Percentiles rank a stretch among this genome's conserved stretches.
These are phyloP conservation scores for Echeneis naucrates DNA, from an alignment of 2,797 vertebrate species.

Conservation along the genomic window DNA sequence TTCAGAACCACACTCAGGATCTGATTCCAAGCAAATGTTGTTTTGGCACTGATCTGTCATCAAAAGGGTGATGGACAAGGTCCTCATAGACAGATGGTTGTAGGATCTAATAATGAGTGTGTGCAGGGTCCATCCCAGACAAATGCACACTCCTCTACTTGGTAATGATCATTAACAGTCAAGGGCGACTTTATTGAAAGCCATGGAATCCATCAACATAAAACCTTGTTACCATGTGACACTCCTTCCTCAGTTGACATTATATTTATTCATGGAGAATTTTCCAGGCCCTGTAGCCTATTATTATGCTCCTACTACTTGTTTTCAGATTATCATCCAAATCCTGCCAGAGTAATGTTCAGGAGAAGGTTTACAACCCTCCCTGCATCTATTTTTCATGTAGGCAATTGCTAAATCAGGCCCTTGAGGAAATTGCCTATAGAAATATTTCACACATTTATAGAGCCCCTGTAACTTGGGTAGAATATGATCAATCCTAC, in stretches of 20 bases:
- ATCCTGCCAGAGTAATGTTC: slow-evolving; percentile 25
- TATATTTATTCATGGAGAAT: slow-evolving; percentile 1
- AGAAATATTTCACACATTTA: slow-evolving; percentile 5
- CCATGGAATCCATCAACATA: slow-evolving; percentile 52
- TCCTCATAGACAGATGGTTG: slow-evolving; percentile 74
- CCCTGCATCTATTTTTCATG: slow-evolving; percentile 40
- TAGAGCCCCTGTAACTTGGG: background rate
- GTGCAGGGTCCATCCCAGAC: slow-evolving; percentile 68
- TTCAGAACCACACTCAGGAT: slow-evolving; percentile 42
- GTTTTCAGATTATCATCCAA: slow-evolving; percentile 21
- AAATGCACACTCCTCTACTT: slow-evolving; percentile 46
- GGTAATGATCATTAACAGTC: slow-evolving; percentile 68
- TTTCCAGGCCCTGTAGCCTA: slow-evolving; percentile 4
- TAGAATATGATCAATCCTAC: slow-evolving; percentile 17
- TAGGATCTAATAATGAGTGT: slow-evolving; percentile 80
- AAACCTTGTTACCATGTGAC: slow-evolving; percentile 17
- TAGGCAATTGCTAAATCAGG: slow-evolving; percentile 9
- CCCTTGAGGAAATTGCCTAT: slow-evolving; percentile 12
- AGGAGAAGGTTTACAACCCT: slow-evolving; percentile 28
- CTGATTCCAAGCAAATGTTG: slow-evolving; percentile 53
- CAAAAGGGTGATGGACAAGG: slow-evolving; percentile 76
- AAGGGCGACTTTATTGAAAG: slow-evolving; percentile 63
- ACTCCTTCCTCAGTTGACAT: slow-evolving; percentile 20
- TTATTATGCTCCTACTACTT: background rate
- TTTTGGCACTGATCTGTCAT: slow-evolving; percentile 62